phyloP scores from a whole-genome alignment of 2,888 invertebrate species.

The Amorpha juglandis region DNA sequence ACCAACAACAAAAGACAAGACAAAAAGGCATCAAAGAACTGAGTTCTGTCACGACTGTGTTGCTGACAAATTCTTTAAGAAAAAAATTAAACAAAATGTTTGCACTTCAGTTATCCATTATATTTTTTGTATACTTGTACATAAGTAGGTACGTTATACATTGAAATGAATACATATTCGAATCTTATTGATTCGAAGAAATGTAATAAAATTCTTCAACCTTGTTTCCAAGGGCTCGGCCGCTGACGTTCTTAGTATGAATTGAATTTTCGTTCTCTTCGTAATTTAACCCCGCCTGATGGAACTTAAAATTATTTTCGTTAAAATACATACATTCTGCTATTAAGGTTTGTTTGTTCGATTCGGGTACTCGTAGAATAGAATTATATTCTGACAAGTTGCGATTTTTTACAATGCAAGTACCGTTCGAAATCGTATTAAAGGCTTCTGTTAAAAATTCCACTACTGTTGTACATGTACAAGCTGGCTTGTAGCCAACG shows the following conservation, averaged over 20 bases:
- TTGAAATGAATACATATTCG: too few relatives aligned
- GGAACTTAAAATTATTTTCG: not conserved
- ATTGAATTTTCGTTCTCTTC: conserved; percentile 8
- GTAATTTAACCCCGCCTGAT: not conserved
- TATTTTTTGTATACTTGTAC: too few relatives aligned
- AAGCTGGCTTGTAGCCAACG: not conserved
- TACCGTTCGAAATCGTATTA: not conserved
- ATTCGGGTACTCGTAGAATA: not conserved
- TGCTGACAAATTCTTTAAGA: too few relatives aligned
- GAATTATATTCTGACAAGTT: too few relatives aligned
- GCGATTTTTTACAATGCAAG: not conserved
- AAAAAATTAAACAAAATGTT: too few relatives aligned
- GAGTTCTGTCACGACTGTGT: too few relatives aligned
- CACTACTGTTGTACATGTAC: too few relatives aligned
- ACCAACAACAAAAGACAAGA: too few relatives aligned
- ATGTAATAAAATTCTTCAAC: not conserved
- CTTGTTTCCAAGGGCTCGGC: not conserved
- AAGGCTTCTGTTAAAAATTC: not conserved
- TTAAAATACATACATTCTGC: not conserved
- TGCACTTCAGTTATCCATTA: too few relatives aligned
- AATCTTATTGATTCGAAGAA: too few relatives aligned
- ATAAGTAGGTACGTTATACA: too few relatives aligned
- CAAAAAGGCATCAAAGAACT: too few relatives aligned
- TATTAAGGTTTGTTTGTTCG: not conserved
- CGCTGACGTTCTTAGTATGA: not conserved